Evolutionary conservation across 2,888 invertebrate species (phyloP), one percentile per base, ranked within the genome.

Genomic region (Emmelina monodactyla): DNA sequence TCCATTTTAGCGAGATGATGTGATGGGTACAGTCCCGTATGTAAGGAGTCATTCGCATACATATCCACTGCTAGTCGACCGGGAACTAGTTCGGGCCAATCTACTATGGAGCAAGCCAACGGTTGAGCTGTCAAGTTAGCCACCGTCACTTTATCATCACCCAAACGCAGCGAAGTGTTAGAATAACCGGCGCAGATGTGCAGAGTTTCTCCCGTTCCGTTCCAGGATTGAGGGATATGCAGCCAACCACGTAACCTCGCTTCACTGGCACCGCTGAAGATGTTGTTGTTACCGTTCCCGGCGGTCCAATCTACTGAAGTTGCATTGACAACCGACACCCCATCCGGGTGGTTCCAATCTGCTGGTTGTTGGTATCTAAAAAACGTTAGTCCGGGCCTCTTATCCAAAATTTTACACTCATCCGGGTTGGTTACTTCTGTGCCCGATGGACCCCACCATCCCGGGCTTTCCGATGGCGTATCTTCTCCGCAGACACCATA

Each of bases 361-460:
- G 91, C 88, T 0, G 95, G 95, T 58, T 91, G 88, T 49, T 91
- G 87, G 63, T 95, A 96, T 49, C 92, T 88, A 14, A 94, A 82
- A 49, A 92, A 93, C 0, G 94, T 95, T 2, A 96, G 80, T 0
- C 96, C 97, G 0, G 96, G 94, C 14, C 94, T 83, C 43, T 87
- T 87, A 62, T 92, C 92, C 46, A 87, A 70, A 33, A 84, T 76
- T 38, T 91, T 87, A 56, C 96, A 96, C 55, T 91, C 86, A 16
- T 88, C 86, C 0, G 93, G 87, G 25, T 80, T 73, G 0, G 84
- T 83, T 15, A 92, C 86, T 64, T 89, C 89, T 0, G 87, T 87
- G 13, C 93, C 94, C 39, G 89, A 88, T 1, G 87, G 72, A 2
- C 93, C 93, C 95, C 95, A 95, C 94, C 94, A 95, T 1, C 92